A percentile compares a stretch with the other conserved stretches of the same genome.
phyloP scores from a whole-genome alignment of 2,113 vertebrate genomes.

The Indri indri region DNA sequence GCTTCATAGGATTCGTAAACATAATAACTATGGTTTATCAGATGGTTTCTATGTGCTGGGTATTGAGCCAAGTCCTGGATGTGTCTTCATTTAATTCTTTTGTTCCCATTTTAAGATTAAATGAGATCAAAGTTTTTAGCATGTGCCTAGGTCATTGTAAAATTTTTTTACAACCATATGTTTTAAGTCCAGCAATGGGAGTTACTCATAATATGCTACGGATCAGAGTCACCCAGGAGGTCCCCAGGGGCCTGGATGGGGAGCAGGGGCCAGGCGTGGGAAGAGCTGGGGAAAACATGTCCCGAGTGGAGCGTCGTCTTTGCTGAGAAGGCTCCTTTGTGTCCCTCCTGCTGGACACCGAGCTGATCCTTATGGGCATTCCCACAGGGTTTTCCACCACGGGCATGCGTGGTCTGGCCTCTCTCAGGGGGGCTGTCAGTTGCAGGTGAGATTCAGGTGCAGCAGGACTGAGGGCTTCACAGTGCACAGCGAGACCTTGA shows the following conservation, averaged over 20 bases:
- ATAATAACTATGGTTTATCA: not conserved
- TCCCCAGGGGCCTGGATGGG: not conserved
- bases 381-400: too few species aligned
- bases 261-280: rapidly evolving
- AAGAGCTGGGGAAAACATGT: too few species aligned
- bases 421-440: too few species aligned
- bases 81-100: not conserved
- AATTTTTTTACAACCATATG: not conserved
- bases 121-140: not conserved
- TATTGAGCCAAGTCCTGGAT: not conserved
- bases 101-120: not conserved
- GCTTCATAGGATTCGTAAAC: not conserved
- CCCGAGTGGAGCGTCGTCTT: not conserved
- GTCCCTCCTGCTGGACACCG: too few species aligned
- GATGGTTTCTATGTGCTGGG: not conserved
- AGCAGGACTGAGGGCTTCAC: too few species aligned
- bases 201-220: rapidly evolving
- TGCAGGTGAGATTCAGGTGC: too few species aligned
- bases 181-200: not conserved
- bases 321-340: too few species aligned
- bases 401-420: too few species aligned
- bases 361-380: too few species aligned
- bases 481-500: too few species aligned
- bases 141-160: not conserved
- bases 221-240: not conserved